Evolutionary conservation across 1,140 invertebrate species (phyloP), one percentile per base, ranked within the genome.

Genomic region (Eciton burchellii): DNA sequence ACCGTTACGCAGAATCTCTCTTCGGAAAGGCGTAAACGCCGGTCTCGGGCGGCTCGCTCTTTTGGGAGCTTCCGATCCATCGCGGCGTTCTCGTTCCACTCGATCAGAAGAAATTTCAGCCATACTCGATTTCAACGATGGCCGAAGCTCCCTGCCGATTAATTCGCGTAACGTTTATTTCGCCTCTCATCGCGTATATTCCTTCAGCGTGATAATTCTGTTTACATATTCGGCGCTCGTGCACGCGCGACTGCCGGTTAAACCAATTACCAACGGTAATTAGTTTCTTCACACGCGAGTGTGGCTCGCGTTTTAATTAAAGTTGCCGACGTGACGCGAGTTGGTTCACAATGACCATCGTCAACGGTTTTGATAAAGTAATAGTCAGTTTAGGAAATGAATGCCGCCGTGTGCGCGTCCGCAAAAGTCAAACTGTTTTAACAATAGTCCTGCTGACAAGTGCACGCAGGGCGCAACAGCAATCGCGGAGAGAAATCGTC

Each of bases 201-300:
- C 21, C 54, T 54, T 29, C 43, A 59, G 12, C 35, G 49, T 16
- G n/a, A 45, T 68, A 45, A 79, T 29, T 79, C 19, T 14, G 11
- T 54, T 11, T 21, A 29, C 45, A 41, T 41, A 56, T 68, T 12
- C n/a, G 52, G 16, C 52, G 43, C 21, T 56, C 19, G 56, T 57
- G 21, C n/a, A 56, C n/a, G 3, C 29, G 47, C 16, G 3, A 56
- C 12, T 21, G 57, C 8, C 24, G n/a, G 12, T 26, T 79, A 77
- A 77, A 70, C 41, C 35, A 70, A 79, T 79, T 79, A 43, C 35
- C n/a, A 70, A 79, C 52, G 19, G 1, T 79, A 79, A 79, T 77
- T 76, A 77, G 49, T 45, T 68, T 45, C 35, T 70, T 68, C 68
- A 68, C 8, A 79, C 4, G 21, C 35, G 12, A 29, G 3, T 26